Conservation (phyloP, 2,797 vertebrate genomes). For the Dallia pectoralis region DNA sequence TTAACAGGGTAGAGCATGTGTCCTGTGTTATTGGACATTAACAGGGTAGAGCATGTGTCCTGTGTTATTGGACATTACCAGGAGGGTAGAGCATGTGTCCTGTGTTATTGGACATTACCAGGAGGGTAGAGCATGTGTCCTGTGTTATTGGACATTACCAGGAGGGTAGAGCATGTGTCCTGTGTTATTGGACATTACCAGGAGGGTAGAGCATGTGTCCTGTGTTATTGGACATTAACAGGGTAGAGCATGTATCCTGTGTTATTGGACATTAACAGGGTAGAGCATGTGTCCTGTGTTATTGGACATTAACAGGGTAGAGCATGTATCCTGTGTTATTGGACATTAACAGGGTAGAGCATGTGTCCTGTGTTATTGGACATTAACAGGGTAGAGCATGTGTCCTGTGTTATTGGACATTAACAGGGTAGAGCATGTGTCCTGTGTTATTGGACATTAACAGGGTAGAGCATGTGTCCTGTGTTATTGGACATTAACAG, state of each 20-base stretch:
- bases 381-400: conserved; percentile 28
- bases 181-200: no score
- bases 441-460: conserved; percentile 35
- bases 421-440: no score
- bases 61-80: no score
- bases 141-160: conserved; percentile 48
- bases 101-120: conserved; percentile 38
- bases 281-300: no score
- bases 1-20: no score
- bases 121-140: conserved; percentile 19
- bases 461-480: conserved; percentile 22
- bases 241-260: conserved; percentile 25
- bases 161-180: conserved; percentile 19
- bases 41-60: conserved; percentile 26
- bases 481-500: no score
- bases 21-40: conserved; percentile 32
- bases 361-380: conserved; percentile 19
- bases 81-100: no score
- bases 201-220: no score
- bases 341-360: no score
- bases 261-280: no score
- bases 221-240: conserved; percentile 38
- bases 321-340: conserved; percentile 41
- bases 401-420: conserved; percentile 49
- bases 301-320: conserved; percentile 33